Conservation (phyloP, 2,888 invertebrate genomes). For the Stegophylla sp. region DNA sequence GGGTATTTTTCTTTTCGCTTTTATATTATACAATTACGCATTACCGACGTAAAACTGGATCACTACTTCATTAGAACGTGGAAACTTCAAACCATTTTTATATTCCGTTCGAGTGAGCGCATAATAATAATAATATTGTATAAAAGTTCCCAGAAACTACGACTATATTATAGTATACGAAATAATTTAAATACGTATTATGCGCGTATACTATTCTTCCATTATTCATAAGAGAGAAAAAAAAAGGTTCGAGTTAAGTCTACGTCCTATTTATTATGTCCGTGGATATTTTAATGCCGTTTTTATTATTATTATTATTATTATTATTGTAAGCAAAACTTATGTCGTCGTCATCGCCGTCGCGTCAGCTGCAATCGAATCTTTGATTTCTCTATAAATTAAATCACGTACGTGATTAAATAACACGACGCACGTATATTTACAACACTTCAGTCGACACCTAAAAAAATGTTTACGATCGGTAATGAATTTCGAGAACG, state of each 20-base stretch:
- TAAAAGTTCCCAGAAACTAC: background rate
- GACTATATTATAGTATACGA: background rate
- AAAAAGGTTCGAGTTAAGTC: background rate
- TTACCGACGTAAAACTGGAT: background rate
- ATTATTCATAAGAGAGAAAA: background rate
- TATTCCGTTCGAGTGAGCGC: background rate
- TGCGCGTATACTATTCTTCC: background rate
- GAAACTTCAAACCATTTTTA: background rate
- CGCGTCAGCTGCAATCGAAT: background rate
- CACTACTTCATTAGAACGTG: background rate
- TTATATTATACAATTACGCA: too few species aligned
- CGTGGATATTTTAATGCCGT: slow-evolving; percentile 1
- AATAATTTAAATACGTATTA: background rate
- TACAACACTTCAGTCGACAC: slow-evolving; percentile 37
- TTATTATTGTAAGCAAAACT: background rate
- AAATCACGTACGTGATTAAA: slow-evolving; percentile 27
- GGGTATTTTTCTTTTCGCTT: background rate
- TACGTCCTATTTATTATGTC: background rate
- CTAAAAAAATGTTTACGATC: slow-evolving; percentile 38
- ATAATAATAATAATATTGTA: too few species aligned
- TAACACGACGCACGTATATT: too few species aligned
- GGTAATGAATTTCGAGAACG: slow-evolving; percentile 24
- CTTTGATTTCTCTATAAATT: slow-evolving; percentile 32
- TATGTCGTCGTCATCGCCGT: background rate
- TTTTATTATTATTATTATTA: too few species aligned